Conservation (phyloP, 2,113 vertebrate species). For the Thinocorus orbignyianus region DNA sequence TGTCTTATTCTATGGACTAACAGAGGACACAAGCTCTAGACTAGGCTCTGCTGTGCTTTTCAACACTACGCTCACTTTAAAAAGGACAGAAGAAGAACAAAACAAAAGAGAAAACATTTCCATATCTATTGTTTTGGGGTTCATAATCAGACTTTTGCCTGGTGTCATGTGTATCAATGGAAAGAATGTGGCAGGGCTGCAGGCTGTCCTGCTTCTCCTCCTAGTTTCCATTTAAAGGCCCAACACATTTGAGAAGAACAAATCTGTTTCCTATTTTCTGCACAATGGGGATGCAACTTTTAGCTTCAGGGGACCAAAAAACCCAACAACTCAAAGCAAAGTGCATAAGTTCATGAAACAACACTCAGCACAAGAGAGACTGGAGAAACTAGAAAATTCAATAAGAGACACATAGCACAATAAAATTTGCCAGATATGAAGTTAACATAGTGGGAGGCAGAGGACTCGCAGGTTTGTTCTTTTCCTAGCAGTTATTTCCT, state of each 20-base stretch:
- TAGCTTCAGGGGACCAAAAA: constrained; percentile 7
- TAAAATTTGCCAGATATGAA: background rate
- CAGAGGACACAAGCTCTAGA: background rate
- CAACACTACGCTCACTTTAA: background rate
- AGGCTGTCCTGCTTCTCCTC: constrained; percentile 15
- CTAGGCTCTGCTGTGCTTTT: background rate
- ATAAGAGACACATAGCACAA: background rate
- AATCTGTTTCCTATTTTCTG: constrained; percentile 55
- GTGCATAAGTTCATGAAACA: constrained; percentile 13
- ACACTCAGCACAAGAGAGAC: background rate
- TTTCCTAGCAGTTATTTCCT: background rate
- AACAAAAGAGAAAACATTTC: constrained; percentile 4
- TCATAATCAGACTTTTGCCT: background rate
- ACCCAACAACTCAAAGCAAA: background rate
- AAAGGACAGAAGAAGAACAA: background rate
- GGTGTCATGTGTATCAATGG: background rate
- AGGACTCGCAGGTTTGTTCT: background rate
- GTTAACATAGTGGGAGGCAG: background rate
- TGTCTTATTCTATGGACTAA: background rate
- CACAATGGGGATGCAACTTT: constrained; percentile 36
- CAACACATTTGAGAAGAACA: background rate
- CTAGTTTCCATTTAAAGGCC: constrained; percentile 25
- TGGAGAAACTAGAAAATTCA: background rate
- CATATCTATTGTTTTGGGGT: constrained; percentile 9
- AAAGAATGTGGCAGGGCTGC: constrained; percentile 34